phyloP scores from a whole-genome alignment of 2,113 vertebrate species.

The Rissa tridactyla region DNA sequence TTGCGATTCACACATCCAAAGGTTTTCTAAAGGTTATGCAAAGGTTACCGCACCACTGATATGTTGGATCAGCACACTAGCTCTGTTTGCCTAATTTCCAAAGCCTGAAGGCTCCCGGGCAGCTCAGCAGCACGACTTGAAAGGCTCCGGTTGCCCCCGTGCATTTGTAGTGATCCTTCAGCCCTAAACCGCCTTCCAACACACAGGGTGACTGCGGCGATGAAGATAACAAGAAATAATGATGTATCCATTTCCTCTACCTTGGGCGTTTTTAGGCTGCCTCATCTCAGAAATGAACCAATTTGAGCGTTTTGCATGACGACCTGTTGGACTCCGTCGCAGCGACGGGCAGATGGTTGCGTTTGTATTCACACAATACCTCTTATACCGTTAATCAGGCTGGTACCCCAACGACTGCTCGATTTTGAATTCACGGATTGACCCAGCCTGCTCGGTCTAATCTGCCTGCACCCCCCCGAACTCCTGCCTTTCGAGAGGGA shows the following conservation, averaged over 20 bases:
- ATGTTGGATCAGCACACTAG: constrained; percentile 19
- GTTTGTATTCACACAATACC: background rate
- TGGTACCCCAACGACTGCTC: fast-evolving
- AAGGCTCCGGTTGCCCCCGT: background rate
- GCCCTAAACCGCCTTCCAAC: fast-evolving
- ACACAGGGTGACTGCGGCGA: fast-evolving
- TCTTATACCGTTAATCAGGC: fast-evolving
- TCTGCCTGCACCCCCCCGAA: background rate
- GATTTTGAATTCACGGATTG: fast-evolving
- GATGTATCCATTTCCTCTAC: background rate
- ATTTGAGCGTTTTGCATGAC: background rate
- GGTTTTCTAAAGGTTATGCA: constrained; percentile 65
- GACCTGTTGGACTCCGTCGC: background rate
- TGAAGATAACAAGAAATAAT: background rate
- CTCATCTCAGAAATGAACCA: background rate
- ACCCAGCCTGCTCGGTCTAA: background rate
- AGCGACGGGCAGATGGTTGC: background rate
- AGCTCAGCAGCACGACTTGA: background rate
- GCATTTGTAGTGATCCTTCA: fast-evolving
- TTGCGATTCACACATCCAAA: background rate
- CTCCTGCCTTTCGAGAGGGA: background rate
- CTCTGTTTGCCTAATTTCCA: constrained; percentile 49
- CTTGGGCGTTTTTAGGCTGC: background rate
- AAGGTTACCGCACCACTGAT: constrained; percentile 62
- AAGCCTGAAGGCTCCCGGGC: constrained; percentile 30